Conservation (phyloP, 2,797 vertebrate genomes). For the Fistularia tabacaria region DNA sequence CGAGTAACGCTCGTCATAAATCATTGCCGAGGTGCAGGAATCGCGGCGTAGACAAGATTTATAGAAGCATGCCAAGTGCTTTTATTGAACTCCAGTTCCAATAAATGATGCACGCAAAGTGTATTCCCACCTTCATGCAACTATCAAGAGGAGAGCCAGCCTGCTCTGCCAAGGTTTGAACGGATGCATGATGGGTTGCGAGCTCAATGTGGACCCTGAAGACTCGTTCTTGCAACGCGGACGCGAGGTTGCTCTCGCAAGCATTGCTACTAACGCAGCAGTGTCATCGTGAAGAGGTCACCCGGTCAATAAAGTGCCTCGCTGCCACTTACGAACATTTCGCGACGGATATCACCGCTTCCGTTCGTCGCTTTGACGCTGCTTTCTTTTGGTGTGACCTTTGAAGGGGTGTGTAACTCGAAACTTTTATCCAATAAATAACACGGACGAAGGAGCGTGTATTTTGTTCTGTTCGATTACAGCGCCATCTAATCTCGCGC, state of each 20-base stretch:
- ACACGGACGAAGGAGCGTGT: conserved; percentile 51
- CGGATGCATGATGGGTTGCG: conserved; percentile 8
- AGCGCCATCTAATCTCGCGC: conserved; percentile 27
- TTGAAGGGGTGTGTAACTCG: conserved; percentile 53
- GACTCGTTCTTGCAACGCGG: conserved; percentile 18
- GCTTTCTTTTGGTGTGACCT: conserved; percentile 38
- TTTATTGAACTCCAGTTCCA: conserved; percentile 14
- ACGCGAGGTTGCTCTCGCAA: conserved; percentile 27
- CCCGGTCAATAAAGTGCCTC: conserved; percentile 62
- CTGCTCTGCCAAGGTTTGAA: conserved; percentile 3
- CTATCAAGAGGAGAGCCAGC: conserved; percentile 4
- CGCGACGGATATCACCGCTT: conserved; percentile 59
- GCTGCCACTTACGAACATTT: conserved; percentile 39
- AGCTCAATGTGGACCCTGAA: too few species aligned
- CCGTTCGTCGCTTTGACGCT: conserved; percentile 32
- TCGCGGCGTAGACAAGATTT: conserved; percentile 22
- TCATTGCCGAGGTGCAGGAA: conserved; percentile 16
- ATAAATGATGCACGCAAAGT: conserved; percentile 14
- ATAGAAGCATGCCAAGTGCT: conserved; percentile 14
- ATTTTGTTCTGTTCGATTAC: conserved; percentile 52
- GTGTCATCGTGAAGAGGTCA: conserved; percentile 44
- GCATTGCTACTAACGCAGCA: conserved; percentile 21
- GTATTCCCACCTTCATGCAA: conserved; percentile 5
- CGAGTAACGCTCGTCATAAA: conserved; percentile 18
- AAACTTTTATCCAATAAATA: conserved; percentile 65